Evolutionary conservation across 2,888 invertebrate genomes (phyloP).

Genomic region (Augochlorella aurata): DNA sequence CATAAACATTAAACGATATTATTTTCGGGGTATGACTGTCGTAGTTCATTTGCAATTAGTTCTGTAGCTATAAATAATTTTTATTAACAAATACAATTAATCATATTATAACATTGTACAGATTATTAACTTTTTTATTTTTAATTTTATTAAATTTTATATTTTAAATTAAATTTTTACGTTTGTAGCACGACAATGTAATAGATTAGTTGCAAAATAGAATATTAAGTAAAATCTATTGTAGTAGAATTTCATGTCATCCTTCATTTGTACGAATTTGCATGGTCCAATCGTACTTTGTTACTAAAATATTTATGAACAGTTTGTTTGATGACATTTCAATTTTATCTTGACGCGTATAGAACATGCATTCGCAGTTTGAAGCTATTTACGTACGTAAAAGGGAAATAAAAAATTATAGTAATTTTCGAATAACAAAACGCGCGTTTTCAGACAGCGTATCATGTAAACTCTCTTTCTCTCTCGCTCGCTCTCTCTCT

Average conservation of each 20-base stretch:
- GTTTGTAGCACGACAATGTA: neutral
- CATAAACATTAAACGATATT: neutral
- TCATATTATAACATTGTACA: neutral
- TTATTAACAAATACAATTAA: neutral
- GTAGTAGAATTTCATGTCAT: neutral
- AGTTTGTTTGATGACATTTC: neutral
- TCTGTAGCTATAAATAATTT: neutral
- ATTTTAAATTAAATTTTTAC: too few relatives aligned
- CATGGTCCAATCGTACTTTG: neutral
- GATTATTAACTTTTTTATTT: neutral
- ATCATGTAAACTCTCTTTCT: too few relatives aligned
- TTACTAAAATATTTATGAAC: neutral
- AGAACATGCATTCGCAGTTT: neutral
- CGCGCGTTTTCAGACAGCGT: too few relatives aligned
- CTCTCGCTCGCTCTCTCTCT: too few relatives aligned
- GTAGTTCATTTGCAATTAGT: neutral
- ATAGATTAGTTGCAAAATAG: neutral
- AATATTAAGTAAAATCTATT: neutral
- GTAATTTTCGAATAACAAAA: neutral
- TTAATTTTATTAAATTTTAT: too few relatives aligned
- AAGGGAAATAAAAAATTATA: neutral
- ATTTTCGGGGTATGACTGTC: neutral
- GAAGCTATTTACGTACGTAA: neutral
- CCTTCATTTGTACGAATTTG: neutral
- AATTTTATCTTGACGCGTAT: neutral